Percentiles rank a stretch among this genome's conserved stretches.
phyloP scores from a whole-genome alignment of 2,888 invertebrate genomes.

The Heliconius aoede region DNA sequence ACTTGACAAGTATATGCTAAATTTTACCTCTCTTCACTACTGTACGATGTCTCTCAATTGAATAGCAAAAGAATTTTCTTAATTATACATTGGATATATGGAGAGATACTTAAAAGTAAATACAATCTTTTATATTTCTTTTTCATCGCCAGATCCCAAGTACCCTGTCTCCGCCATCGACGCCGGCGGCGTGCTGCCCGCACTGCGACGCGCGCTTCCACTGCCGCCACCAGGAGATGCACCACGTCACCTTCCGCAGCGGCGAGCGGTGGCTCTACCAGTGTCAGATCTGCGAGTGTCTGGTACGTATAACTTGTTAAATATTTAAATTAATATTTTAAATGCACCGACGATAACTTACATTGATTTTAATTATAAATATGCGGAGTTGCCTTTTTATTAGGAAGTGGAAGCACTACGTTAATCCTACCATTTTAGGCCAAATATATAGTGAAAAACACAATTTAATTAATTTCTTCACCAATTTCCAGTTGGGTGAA shows the following conservation, averaged over 20 bases:
- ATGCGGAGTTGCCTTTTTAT: too few relatives aligned
- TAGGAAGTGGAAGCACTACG: too few relatives aligned
- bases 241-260: constrained; percentile 89
- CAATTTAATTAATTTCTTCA: neutral
- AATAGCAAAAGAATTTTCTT: too few relatives aligned
- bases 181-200: constrained; percentile 89
- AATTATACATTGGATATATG: too few relatives aligned
- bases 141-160: constrained; percentile 84
- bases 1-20: too few relatives aligned
- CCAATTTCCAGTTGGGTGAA: constrained; percentile 88
- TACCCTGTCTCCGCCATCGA: constrained; percentile 60
- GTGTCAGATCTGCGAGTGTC: constrained; percentile 96
- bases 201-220: constrained; percentile 89
- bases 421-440: too few relatives aligned
- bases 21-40: too few relatives aligned
- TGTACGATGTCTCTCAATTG: too few relatives aligned
- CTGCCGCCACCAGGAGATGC: constrained; percentile 91
- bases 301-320: constrained; percentile 84
- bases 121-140: neutral
- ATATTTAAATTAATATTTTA: too few relatives aligned
- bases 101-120: neutral
- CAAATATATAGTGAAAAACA: too few relatives aligned
- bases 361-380: too few relatives aligned
- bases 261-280: constrained; percentile 95
- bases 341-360: too few relatives aligned